phyloP scores from a whole-genome alignment of 2,888 invertebrate species.

The Cancer borealis region DNA sequence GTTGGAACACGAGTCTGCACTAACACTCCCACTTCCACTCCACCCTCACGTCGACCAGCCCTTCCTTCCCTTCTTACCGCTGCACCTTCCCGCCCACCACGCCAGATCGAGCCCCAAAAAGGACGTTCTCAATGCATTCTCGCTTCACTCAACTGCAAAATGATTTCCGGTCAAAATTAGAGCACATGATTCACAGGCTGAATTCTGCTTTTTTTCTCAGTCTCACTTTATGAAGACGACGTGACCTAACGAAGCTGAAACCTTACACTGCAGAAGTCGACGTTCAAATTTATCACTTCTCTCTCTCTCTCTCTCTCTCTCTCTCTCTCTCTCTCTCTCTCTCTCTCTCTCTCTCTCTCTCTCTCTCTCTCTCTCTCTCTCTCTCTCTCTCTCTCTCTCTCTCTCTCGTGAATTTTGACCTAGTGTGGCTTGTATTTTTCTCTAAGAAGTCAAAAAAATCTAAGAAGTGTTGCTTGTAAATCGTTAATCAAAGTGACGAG shows the following conservation, averaged over 20 bases:
- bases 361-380: conserved; percentile 1
- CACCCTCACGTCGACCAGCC: not conserved
- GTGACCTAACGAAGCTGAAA: not conserved
- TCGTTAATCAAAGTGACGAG: no score
- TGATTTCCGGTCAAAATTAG: not conserved
- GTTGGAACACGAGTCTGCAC: not conserved
- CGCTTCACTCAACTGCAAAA: not conserved
- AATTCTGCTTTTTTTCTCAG: not conserved
- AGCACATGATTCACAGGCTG: not conserved
- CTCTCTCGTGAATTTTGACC: no score
- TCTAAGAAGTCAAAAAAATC: no score
- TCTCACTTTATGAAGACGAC: not conserved
- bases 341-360: not conserved
- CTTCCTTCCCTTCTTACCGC: not conserved
- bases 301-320: not conserved
- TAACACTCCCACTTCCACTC: not conserved
- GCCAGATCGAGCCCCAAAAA: not conserved
- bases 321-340: no score
- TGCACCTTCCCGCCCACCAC: not conserved
- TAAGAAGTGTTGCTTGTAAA: no score
- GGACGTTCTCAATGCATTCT: not conserved
- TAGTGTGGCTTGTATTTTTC: no score
- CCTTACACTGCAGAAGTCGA: not conserved
- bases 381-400: not conserved
- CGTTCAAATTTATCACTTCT: not conserved